phyloP scores from a whole-genome alignment of 2,113 vertebrate species.

The Synodontis membranacea region DNA sequence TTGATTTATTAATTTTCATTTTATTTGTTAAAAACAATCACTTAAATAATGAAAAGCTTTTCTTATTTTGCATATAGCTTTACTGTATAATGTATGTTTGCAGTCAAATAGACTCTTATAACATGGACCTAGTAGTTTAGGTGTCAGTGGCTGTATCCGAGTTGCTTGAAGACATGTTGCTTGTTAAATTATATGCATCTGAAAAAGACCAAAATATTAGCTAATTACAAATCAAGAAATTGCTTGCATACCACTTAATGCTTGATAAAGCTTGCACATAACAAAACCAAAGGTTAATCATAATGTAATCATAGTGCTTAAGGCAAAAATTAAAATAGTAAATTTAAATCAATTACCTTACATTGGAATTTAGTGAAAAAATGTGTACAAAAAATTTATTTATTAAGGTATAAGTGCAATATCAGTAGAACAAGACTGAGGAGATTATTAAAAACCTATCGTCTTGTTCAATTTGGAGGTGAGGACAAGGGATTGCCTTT shows the following conservation, averaged over 20 bases:
- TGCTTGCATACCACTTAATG: background rate
- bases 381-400: too few relatives aligned
- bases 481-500: background rate
- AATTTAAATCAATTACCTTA: background rate
- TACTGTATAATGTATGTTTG: background rate
- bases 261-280: background rate
- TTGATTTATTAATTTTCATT: background rate
- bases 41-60: background rate
- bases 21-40: background rate
- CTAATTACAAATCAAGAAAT: background rate
- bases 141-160: background rate
- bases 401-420: background rate
- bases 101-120: background rate
- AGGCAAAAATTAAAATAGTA: background rate
- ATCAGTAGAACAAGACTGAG: background rate
- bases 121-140: background rate
- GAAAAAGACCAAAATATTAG: background rate
- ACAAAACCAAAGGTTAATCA: background rate
- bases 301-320: background rate
- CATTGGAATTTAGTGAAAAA: background rate
- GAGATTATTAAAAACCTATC: background rate
- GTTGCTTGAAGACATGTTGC: background rate
- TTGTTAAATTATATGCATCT: constrained; percentile 3
- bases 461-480: background rate
- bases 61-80: background rate